phyloP scores from a whole-genome alignment of 2,113 vertebrate species.

The Stigmatopora argus region DNA sequence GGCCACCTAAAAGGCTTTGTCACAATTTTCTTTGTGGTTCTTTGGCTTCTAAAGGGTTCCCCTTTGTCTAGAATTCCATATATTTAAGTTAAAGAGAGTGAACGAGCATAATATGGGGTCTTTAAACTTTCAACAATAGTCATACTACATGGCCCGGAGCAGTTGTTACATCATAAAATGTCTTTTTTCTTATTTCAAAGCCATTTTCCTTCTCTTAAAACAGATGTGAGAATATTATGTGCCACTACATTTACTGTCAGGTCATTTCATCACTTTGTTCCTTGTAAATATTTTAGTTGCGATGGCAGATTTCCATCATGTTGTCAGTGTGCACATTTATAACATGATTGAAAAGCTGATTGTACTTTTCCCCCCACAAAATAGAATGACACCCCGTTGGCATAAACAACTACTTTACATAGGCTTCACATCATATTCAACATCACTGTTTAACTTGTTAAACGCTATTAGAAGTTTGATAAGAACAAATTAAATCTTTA shows the following conservation, averaged over 20 bases:
- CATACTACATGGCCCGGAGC: no score
- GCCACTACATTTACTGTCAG: not conserved
- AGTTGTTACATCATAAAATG: not conserved
- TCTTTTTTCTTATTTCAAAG: not conserved
- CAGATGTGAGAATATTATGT: constrained; percentile 14
- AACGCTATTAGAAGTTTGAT: constrained; percentile 8
- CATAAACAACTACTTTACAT: constrained; percentile 44
- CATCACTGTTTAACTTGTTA: constrained; percentile 14
- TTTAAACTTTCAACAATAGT: not conserved
- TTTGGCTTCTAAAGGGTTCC: no score
- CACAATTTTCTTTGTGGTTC: no score
- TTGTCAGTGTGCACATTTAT: constrained; percentile 20
- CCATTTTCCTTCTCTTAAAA: constrained; percentile 1
- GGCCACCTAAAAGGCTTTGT: no score
- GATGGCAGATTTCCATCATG: constrained; percentile 39
- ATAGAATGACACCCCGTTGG: constrained; percentile 30
- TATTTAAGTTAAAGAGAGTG: no score
- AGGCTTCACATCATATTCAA: constrained; percentile 29
- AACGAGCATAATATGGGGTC: no score
- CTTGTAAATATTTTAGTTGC: constrained; percentile 49
- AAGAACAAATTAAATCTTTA: constrained; percentile 9
- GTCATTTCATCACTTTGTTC: constrained; percentile 12
- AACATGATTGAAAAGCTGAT: constrained; percentile 32
- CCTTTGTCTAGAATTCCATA: no score
- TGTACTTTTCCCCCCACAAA: constrained; percentile 15